Base-by-base conservation (phyloP, 2,797 vertebrate genomes). In the Crenichthys baileyi region DNA sequence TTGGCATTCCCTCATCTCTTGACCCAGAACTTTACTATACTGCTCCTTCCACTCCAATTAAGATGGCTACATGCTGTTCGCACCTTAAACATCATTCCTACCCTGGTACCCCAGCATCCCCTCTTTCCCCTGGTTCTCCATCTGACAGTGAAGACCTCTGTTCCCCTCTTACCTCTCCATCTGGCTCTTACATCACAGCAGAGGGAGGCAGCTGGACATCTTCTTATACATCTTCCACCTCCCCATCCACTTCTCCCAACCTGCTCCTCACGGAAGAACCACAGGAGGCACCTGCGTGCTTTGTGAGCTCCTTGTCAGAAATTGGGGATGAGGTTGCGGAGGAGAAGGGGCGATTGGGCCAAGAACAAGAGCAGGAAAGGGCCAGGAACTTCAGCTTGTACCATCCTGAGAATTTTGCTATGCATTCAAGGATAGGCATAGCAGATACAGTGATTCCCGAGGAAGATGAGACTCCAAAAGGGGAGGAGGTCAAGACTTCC, bases 181-280 rank as follows among this genome's bases (percentile, higher is more conserved):
- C 98, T 0, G 98, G 98, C 2, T 99, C 98, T 73, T 99, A 99
- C 63, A 95, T 98, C 79, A 99, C 98, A 0, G 98, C 98, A 0
- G 98, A 99, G 72, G 97, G 98, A 12, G 96, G 97, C 55, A 99
- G 98, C 89, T 98, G 97, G 97, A 95, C 96, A 2, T 98, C 97
- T 0, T 97, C 97, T 0, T 97, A 96, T 76, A 97, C 97, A 0
- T 97, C 96, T 39, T 97, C 96, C 89, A 97, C 96, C 5, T 98
- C 97, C 50, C 96, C 96, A 0, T 99, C 97, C 55, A 96, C 96
- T 61, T 99, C 98, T 1, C 97, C 97, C 0, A 97, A 98, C 88
- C 90, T 97, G 78, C 95, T 96, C 31, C 94, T 96, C 0, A 93
- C 96, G 24, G 95, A 94, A 1, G 97, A 98, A 84, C 78, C 95